Conservation (phyloP, 2,113 vertebrate genomes). For the Eretmochelys imbricata region DNA sequence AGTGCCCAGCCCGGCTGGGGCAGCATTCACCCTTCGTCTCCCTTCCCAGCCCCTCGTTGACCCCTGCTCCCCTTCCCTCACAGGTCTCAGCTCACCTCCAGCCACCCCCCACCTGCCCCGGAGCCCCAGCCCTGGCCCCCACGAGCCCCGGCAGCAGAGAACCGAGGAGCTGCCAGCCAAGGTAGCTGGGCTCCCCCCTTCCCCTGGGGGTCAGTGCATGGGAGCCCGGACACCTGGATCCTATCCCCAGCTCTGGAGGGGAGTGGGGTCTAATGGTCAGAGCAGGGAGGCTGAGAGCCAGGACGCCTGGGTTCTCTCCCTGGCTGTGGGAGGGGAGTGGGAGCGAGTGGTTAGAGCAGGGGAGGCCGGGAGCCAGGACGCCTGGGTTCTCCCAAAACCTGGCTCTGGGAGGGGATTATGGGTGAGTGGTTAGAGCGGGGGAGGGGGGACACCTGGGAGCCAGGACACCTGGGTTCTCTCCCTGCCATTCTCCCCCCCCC, state of each 20-base stretch:
- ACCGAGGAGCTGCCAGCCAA: slow-evolving; percentile 9
- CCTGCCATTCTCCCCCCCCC: background rate
- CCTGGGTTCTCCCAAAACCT: background rate
- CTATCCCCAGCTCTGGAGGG: background rate
- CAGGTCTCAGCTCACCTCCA: slow-evolving; percentile 33
- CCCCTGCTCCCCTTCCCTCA: background rate
- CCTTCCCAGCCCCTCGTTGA: background rate
- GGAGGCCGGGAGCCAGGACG: background rate
- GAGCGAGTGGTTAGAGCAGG: background rate
- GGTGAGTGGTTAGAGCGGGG: background rate
- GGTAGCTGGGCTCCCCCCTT: background rate
- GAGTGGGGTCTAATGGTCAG: background rate
- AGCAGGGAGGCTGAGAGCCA: background rate
- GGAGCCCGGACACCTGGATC: background rate
- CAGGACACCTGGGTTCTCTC: background rate
- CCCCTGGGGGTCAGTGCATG: background rate
- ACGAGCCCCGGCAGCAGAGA: background rate
- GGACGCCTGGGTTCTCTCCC: background rate
- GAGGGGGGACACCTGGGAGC: background rate
- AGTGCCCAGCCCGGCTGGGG: background rate
- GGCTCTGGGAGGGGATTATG: too few species aligned
- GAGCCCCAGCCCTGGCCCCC: slow-evolving; percentile 35
- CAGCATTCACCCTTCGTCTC: background rate
- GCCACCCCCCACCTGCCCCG: background rate
- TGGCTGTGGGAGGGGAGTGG: background rate